These are phyloP conservation scores for Lydus trimaculatus DNA, from an alignment of 2,888 invertebrate genomes.

Conservation along the genomic window DNA sequence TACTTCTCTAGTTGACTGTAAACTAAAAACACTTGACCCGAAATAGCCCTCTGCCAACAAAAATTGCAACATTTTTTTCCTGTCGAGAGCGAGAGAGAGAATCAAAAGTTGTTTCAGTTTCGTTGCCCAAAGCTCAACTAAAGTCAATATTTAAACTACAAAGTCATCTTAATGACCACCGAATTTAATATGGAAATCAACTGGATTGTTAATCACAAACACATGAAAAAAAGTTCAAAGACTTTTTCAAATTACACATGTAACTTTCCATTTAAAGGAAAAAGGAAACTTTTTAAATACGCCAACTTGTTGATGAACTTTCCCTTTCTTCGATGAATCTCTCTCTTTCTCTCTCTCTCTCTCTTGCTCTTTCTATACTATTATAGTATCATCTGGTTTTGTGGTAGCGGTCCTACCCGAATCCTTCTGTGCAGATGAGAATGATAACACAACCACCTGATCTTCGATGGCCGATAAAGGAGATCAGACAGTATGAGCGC, in stretches of 20 bases:
- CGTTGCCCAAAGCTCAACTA: no score
- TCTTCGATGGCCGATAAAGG: conserved; percentile 27
- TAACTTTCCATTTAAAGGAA: no score
- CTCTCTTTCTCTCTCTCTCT: neutral
- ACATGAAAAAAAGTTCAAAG: neutral
- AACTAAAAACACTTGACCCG: neutral
- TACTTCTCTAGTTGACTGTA: neutral
- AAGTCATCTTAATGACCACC: neutral
- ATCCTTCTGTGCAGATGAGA: neutral
- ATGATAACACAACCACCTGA: conserved; percentile 20
- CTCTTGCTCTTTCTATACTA: neutral
- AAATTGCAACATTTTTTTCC: no score
- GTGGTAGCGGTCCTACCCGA: neutral
- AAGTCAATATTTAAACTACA: neutral
- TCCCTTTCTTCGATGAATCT: neutral
- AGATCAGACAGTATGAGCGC: conserved; percentile 36
- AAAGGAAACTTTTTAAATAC: no score
- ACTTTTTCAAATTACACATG: neutral
- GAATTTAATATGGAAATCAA: neutral
- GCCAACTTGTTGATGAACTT: neutral
- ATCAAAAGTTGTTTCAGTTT: no score
- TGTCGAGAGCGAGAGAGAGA: no score
- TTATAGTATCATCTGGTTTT: neutral
- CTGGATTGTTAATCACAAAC: neutral
- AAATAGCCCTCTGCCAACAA: neutral